These are phyloP conservation scores for Polia nebulosa DNA, from an alignment of 2,888 invertebrate genomes.

Conservation along the genomic window DNA sequence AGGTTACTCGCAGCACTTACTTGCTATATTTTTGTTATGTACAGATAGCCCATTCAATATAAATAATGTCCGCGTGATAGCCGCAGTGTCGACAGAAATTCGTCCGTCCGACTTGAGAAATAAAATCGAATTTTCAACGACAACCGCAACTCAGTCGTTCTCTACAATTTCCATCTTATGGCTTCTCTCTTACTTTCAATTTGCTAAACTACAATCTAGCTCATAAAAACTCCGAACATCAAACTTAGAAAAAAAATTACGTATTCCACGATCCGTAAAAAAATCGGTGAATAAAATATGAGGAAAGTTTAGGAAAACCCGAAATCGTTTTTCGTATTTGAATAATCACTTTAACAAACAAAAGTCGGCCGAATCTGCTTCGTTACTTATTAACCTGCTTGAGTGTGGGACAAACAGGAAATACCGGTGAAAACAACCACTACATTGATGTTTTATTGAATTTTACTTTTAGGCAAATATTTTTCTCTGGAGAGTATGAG, in stretches of 20 bases:
- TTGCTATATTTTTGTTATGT: conserved; percentile 65
- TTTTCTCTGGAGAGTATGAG: too few relatives aligned
- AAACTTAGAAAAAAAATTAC: conserved; percentile 84
- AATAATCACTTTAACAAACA: conserved; percentile 91
- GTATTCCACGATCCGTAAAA: conserved; percentile 86
- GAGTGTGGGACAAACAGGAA: conserved; percentile 80
- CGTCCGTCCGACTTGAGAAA: conserved; percentile 48
- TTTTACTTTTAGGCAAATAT: conserved; percentile 50
- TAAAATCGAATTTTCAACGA: conserved; percentile 51
- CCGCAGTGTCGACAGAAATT: conserved; percentile 49
- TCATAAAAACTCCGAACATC: conserved; percentile 67
- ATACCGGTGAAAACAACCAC: conserved; percentile 57
- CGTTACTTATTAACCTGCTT: conserved; percentile 90
- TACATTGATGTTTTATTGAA: conserved; percentile 60
- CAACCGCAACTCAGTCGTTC: conserved; percentile 9
- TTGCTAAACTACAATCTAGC: conserved; percentile 59
- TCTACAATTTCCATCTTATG: conserved; percentile 48
- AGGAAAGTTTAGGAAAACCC: conserved; percentile 88
- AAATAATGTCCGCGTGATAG: conserved; percentile 66
- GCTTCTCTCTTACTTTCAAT: conserved; percentile 51
- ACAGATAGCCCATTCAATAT: conserved; percentile 67
- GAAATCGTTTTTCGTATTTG: conserved; percentile 90
- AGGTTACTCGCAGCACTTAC: conserved; percentile 60
- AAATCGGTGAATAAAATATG: conserved; percentile 90
- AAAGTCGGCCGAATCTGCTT: conserved; percentile 87